These are phyloP conservation scores for Rutpela maculata DNA, from an alignment of 2,888 invertebrate genomes.

Conservation along the genomic window DNA sequence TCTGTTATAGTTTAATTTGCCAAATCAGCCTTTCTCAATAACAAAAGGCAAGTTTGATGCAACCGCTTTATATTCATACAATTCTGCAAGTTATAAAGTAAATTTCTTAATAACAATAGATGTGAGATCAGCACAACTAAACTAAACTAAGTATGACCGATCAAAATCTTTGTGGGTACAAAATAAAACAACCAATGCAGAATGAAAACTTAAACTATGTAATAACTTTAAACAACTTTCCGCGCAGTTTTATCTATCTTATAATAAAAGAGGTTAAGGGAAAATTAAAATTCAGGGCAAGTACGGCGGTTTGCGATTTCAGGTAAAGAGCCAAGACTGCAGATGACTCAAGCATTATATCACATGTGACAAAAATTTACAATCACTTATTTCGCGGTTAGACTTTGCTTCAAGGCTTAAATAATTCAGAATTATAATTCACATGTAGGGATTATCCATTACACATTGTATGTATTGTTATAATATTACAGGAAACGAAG, in stretches of 20 bases:
- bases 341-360: conserved; percentile 49
- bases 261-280: conserved; percentile 37
- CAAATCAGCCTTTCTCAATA: no score
- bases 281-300: conserved; percentile 53
- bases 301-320: conserved; percentile 50
- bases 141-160: neutral
- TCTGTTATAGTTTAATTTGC: no score
- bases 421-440: conserved; percentile 16
- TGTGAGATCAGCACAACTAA: neutral
- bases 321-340: conserved; percentile 48
- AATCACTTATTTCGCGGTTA: conserved; percentile 36
- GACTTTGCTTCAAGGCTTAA: conserved; percentile 16
- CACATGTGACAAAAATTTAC: conserved; percentile 50
- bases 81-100: no score
- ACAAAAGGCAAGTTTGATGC: no score
- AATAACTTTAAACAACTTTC: conserved; percentile 14
- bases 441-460: neutral
- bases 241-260: conserved; percentile 12
- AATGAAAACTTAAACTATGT: conserved; percentile 1
- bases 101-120: no score
- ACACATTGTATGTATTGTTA: neutral
- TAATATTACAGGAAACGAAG: no score
- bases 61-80: no score
- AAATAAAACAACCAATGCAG: conserved; percentile 10
- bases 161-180: neutral